phyloP scores from a whole-genome alignment of 2,113 vertebrate species.

The Chloebia gouldiae region DNA sequence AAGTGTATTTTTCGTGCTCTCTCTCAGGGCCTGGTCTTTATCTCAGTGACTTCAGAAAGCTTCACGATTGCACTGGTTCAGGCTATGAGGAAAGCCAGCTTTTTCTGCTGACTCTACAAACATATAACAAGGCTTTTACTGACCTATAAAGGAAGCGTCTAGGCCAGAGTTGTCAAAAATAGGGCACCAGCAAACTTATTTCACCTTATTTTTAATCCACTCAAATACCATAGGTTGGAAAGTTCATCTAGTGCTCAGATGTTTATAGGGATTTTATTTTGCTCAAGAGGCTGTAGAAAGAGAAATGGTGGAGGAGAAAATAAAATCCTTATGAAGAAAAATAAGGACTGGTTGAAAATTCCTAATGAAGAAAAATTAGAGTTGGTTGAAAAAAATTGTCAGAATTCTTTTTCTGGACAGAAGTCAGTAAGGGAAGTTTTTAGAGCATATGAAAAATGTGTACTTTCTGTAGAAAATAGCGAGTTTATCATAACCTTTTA shows the following conservation, averaged over 20 bases:
- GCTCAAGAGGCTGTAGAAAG: not conserved
- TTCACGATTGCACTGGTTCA: not conserved
- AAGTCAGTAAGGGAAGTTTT: not conserved
- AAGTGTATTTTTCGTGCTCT: not conserved
- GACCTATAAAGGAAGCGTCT: constrained; percentile 34
- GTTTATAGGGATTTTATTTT: constrained; percentile 7
- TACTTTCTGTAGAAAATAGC: not conserved
- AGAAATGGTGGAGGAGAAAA: not conserved
- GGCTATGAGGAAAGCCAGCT: constrained; percentile 46
- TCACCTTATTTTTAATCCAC: constrained; percentile 52
- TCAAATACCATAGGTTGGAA: constrained; percentile 17
- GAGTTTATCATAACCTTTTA: not conserved
- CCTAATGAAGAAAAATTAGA: not conserved
- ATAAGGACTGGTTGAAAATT: not conserved
- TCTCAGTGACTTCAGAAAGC: constrained; percentile 46
- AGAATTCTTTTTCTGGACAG: not conserved
- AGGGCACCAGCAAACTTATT: not conserved
- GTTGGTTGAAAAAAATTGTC: not conserved
- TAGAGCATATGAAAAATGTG: not conserved
- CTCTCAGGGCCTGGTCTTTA: constrained; percentile 52
- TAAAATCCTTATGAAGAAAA: not conserved
- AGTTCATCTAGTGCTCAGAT: constrained; percentile 6
- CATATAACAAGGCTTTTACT: constrained; percentile 32
- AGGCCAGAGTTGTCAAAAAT: constrained; percentile 41
- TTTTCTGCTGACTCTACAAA: constrained; percentile 46